Evolutionary conservation across 2,888 invertebrate genomes (phyloP).

Genomic region (Scelioninae gen. 1): DNA sequence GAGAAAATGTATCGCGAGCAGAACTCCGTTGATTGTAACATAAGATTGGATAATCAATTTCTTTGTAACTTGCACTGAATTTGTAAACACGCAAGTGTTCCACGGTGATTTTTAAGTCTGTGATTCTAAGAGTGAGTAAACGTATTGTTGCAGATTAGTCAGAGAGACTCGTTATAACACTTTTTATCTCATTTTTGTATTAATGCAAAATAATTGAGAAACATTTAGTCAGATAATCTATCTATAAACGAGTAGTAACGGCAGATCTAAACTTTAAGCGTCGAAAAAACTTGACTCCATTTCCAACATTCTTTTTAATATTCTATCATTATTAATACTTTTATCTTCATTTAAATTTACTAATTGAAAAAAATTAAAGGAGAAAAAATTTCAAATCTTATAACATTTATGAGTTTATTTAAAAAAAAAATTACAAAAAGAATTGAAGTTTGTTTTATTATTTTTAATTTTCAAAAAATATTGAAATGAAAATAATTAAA

Average conservation of each 20-base stretch:
- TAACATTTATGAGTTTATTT: too few relatives aligned
- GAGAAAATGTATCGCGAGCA: too few relatives aligned
- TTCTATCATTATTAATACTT: neutral
- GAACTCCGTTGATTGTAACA: too few relatives aligned
- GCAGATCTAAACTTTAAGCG: constrained; percentile 20
- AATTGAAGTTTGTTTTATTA: too few relatives aligned
- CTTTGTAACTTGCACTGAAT: constrained; percentile 40
- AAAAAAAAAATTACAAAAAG: too few relatives aligned
- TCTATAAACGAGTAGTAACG: too few relatives aligned
- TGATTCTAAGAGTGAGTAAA: constrained; percentile 51
- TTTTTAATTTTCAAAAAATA: too few relatives aligned
- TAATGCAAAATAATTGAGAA: constrained; percentile 40
- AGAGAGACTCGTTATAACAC: constrained; percentile 34
- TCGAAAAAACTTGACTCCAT: constrained; percentile 6
- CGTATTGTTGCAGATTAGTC: constrained; percentile 21
- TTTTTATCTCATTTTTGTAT: constrained; percentile 59
- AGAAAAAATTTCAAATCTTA: too few relatives aligned
- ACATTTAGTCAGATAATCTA: constrained; percentile 38
- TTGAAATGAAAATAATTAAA: too few relatives aligned
- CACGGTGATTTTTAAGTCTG: constrained; percentile 52
- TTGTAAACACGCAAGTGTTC: constrained; percentile 35
- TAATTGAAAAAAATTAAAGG: neutral
- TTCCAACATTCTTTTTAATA: neutral
- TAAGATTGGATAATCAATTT: constrained; percentile 9
- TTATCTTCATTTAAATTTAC: neutral